Evolutionary conservation across 2,797 vertebrate species (phyloP), one percentile per base, ranked within the genome.

Genomic region (Enteromius argenteus): DNA sequence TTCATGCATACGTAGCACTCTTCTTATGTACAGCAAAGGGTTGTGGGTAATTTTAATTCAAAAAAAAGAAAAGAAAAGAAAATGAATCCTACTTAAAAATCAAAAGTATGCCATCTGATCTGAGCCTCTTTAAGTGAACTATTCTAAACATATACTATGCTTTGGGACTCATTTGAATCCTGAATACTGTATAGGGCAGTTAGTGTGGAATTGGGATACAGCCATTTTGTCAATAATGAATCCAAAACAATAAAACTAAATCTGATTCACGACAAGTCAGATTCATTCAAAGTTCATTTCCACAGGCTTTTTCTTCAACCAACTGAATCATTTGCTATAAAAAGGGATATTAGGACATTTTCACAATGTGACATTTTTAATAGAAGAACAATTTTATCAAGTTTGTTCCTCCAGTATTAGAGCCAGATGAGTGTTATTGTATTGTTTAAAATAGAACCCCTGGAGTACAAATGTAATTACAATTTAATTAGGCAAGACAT

Each of bases 401-500:
- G 30, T 56, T 66, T 39, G 23, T 67, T 76, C 5, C 46, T 56
- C 10, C 17, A 5, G 46, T 30, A 23, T 76, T 66, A 7, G 46
- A 30, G 35, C 32, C 3, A 32, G 32, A 53, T 75, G 66, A 44
- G 53, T 2, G 7, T 64, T 30, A 77, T 84, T 58, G 64, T 60
- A 35, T 62, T 60, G 62, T 56, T 77, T 77, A 69, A 83, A 82
- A 83, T 27, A 39, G n/a, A 83, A 76, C 72, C 64, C 49, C 62
- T 69, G 21, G 62, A 56, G 46, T n/a, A 19, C 60, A 56, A 76
- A 32, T 76, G 68, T 46, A 83, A 77, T 83, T 56, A 46, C 46
- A 32, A 64, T 77, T 83, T 83, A 77, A 83, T 83, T 77, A 76
- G 64, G 62, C 73, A 56, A 42, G 62, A 56, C 62, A 15, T 69